phyloP scores from a whole-genome alignment of 1,140 invertebrate genomes.

The Paralvinella palmiformis region DNA sequence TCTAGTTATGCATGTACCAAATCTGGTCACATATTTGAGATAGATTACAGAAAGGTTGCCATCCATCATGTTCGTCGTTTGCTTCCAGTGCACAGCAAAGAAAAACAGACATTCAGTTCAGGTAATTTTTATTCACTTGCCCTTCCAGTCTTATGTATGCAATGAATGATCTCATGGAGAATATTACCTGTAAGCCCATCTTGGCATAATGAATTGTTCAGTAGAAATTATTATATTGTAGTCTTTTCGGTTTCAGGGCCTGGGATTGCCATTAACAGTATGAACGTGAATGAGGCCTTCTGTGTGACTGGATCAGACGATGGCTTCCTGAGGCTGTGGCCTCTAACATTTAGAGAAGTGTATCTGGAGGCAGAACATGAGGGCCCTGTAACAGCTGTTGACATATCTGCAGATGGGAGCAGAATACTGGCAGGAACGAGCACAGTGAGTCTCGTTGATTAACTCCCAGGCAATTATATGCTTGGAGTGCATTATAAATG shows the following conservation, averaged over 20 bases:
- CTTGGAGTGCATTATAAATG: no score
- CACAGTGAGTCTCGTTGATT: slow-evolving; percentile 27
- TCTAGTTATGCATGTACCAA: slow-evolving; percentile 45
- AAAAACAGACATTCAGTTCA: slow-evolving; percentile 26
- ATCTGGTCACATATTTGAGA: slow-evolving; percentile 47
- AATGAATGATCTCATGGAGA: no score
- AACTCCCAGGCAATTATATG: no score
- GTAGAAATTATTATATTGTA: no score
- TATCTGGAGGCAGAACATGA: slow-evolving; percentile 50
- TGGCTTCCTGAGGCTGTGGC: slow-evolving; percentile 48
- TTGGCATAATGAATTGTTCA: no score
- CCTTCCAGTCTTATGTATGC: no score
- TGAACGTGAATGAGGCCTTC: slow-evolving; percentile 45
- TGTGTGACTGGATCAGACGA: slow-evolving; percentile 51
- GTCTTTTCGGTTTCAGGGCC: slow-evolving; percentile 24
- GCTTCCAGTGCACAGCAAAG: slow-evolving; percentile 26
- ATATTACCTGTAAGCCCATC: no score
- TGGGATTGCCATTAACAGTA: slow-evolving; percentile 43
- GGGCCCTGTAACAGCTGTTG: slow-evolving; percentile 43
- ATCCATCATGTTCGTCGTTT: slow-evolving; percentile 42
- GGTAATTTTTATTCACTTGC: no score
- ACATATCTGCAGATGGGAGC: slow-evolving; percentile 41
- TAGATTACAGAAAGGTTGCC: slow-evolving; percentile 40
- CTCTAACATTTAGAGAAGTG: slow-evolving; percentile 48
- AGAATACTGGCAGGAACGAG: slow-evolving; percentile 44